Conservation (phyloP, 2,888 invertebrate species). For the Nemotelus pantherinus region DNA sequence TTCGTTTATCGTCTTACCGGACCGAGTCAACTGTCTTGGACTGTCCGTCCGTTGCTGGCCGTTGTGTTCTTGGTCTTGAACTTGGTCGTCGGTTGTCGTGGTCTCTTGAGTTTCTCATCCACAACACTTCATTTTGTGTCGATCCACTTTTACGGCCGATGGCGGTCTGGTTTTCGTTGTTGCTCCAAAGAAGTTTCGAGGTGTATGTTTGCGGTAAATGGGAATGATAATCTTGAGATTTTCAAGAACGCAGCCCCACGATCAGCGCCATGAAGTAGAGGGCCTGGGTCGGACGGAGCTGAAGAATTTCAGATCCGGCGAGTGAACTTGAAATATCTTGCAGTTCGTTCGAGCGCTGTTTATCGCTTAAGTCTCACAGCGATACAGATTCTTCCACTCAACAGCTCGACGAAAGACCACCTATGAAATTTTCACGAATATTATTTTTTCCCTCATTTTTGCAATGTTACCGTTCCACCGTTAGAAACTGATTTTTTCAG, state of each 20-base stretch:
- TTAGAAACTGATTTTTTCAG: neutral
- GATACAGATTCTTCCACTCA: neutral
- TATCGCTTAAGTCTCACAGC: neutral
- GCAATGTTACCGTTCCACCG: neutral
- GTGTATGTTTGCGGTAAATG: conserved; percentile 22
- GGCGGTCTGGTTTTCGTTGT: neutral
- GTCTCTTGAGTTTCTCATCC: neutral
- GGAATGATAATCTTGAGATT: conserved; percentile 35
- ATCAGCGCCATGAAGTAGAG: neutral
- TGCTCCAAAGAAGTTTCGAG: conserved; percentile 9
- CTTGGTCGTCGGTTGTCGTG: neutral
- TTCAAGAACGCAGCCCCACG: neutral
- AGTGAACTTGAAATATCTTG: neutral
- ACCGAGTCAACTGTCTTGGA: neutral
- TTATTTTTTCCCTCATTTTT: neutral
- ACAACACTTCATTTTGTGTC: neutral
- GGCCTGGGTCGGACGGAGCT: neutral
- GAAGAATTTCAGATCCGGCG: neutral
- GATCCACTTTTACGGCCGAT: neutral
- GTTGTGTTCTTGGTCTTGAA: neutral
- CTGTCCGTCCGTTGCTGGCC: neutral
- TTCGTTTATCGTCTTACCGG: conserved; percentile 20
- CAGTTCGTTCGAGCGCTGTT: neutral
- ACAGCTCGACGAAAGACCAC: neutral
- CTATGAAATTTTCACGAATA: neutral